Conservation (phyloP, 1,140 invertebrate species). For the Galendromus occidentalis region DNA sequence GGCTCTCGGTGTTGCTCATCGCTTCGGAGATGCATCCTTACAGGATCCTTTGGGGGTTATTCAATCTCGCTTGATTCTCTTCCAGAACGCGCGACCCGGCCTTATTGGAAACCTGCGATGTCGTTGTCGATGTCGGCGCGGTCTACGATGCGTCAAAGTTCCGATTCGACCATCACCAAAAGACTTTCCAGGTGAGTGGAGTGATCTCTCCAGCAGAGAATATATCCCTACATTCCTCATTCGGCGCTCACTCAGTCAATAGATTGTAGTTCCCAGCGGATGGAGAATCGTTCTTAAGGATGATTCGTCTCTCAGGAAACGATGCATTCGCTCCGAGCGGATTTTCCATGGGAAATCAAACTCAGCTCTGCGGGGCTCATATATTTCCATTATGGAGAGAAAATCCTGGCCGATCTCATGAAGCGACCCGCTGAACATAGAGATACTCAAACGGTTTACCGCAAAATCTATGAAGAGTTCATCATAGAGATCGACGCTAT, state of each 20-base stretch:
- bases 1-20: too few relatives aligned
- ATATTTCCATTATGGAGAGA: conserved; percentile 70
- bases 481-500: conserved; percentile 87
- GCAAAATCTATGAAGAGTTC: conserved; percentile 67
- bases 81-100: conserved; percentile 38
- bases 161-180: conserved; percentile 89
- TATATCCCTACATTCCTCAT: too few relatives aligned
- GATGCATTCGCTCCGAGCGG: conserved; percentile 36
- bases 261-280: too few relatives aligned
- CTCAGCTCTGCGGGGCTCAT: conserved; percentile 87
- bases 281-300: too few relatives aligned
- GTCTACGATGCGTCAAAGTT: conserved; percentile 52
- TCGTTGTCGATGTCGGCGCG: conserved; percentile 90
- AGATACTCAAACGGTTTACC: conserved; percentile 41
- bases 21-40: too few relatives aligned
- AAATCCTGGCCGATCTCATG: conserved; percentile 41
- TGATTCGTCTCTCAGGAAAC: conserved; percentile 28
- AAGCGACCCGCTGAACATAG: conserved; percentile 18
- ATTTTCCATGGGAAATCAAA: conserved; percentile 37
- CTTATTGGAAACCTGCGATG: conserved; percentile 59
- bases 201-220: too few relatives aligned
- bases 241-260: too few relatives aligned
- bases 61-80: conserved; percentile 4
- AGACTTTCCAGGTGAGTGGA: conserved; percentile 27
- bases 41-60: too few relatives aligned